Conservation (phyloP, 1,140 invertebrate genomes). For the Lasioglossum baleicum region DNA sequence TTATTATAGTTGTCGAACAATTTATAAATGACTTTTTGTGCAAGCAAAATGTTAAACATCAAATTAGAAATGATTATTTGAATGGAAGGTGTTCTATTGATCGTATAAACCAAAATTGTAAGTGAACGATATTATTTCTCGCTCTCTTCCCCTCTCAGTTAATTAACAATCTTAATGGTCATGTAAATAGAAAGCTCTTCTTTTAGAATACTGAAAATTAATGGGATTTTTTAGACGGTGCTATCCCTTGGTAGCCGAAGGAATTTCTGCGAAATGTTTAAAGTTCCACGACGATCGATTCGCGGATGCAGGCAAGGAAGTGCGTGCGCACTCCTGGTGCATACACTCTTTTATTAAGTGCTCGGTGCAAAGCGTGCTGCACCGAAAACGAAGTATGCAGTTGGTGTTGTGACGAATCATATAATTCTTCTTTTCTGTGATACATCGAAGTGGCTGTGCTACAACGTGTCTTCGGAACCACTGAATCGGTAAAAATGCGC, state of each 20-base stretch:
- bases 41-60: too few relatives aligned
- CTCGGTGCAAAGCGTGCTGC: neutral
- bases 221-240: too few relatives aligned
- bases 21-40: too few relatives aligned
- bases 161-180: too few relatives aligned
- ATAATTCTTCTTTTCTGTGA: neutral
- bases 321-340: slow-evolving; percentile 22
- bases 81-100: too few relatives aligned
- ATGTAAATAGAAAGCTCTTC: too few relatives aligned
- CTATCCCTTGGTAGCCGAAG: neutral
- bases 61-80: too few relatives aligned
- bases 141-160: too few relatives aligned
- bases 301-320: neutral
- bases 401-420: neutral
- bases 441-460: slow-evolving; percentile 3
- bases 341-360: slow-evolving; percentile 28
- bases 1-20: too few relatives aligned
- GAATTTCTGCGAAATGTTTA: slow-evolving; percentile 10
- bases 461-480: neutral
- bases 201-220: too few relatives aligned
- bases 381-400: slow-evolving; percentile 29
- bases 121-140: too few relatives aligned
- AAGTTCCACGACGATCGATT: slow-evolving; percentile 36
- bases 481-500: slow-evolving; percentile 8
- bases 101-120: too few relatives aligned